These are phyloP conservation scores for Marmota monax DNA, from an alignment of 2,113 vertebrate species.

Conservation along the genomic window DNA sequence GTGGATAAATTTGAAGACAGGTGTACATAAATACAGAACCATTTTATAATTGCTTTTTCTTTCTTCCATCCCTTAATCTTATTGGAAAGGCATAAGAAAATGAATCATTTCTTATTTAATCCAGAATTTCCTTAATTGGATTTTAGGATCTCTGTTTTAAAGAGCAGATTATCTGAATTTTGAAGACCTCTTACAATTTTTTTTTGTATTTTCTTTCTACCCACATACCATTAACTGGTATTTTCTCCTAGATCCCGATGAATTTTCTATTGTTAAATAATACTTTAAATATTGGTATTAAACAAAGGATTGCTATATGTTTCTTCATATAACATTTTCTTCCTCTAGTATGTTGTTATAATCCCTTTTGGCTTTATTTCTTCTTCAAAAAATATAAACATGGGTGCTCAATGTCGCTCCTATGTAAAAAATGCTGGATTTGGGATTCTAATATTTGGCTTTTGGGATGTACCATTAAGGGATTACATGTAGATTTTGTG, in stretches of 20 bases:
- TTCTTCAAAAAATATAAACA: conserved; percentile 39
- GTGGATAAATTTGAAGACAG: conserved; percentile 53
- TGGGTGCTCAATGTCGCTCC: conserved; percentile 90
- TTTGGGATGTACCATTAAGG: conserved; percentile 91
- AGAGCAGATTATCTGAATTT: background rate
- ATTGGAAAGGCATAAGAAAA: background rate
- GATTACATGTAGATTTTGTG: conserved; percentile 87
- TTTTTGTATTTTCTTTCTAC: background rate
- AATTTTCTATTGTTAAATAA: conserved; percentile 41
- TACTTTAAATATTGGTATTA: conserved; percentile 68
- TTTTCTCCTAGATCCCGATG: conserved; percentile 11
- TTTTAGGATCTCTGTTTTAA: no score
- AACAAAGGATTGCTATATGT: conserved; percentile 82
- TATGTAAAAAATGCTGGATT: conserved; percentile 93
- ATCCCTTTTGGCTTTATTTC: conserved; percentile 71
- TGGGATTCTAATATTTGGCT: conserved; percentile 95
- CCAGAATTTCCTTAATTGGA: background rate
- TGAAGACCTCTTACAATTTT: background rate
- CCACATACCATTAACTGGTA: background rate
- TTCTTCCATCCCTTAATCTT: conserved; percentile 4
- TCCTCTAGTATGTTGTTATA: conserved; percentile 70
- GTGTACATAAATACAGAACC: background rate
- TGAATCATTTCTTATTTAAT: background rate
- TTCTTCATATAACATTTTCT: conserved; percentile 79
- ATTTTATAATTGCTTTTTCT: background rate